Percentiles rank a stretch among this genome's conserved stretches.
Conservation (phyloP, 2,888 invertebrate genomes). For the Balanococcus diminutus region DNA sequence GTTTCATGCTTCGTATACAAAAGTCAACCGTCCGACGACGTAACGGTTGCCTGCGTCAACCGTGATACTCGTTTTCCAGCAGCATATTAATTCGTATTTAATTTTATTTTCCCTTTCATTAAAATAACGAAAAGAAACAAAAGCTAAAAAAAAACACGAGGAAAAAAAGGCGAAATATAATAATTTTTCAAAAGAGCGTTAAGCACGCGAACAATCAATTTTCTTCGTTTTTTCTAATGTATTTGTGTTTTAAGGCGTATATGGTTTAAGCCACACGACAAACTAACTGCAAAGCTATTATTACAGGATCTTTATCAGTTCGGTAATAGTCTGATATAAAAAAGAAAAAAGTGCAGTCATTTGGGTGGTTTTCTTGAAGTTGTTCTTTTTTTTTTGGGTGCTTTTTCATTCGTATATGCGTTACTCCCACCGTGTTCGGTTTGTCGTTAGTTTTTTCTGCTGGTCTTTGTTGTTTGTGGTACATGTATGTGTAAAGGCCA, state of each 20-base stretch:
- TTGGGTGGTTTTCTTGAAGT: constrained; percentile 7
- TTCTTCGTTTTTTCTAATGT: constrained; percentile 44
- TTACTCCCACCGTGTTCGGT: not conserved
- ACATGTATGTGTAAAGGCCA: not conserved
- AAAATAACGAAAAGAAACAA: not conserved
- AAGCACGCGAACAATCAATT: constrained; percentile 52
- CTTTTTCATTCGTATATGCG: not conserved
- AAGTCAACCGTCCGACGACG: not conserved
- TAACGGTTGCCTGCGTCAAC: not conserved
- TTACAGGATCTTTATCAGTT: constrained; percentile 44
- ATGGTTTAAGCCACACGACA: constrained; percentile 48
- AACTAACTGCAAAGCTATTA: constrained; percentile 46
- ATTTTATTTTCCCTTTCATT: constrained; percentile 48
- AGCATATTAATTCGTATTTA: constrained; percentile 51
- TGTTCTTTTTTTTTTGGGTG: not conserved
- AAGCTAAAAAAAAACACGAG: not conserved
- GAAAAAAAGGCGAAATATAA: constrained; percentile 35
- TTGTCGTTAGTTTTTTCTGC: not conserved
- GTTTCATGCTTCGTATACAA: too few relatives aligned
- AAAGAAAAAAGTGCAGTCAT: not conserved
- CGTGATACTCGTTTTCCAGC: constrained; percentile 39
- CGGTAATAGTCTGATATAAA: constrained; percentile 22
- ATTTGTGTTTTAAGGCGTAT: constrained; percentile 39
- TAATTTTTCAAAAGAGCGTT: constrained; percentile 46
- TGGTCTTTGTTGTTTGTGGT: not conserved